phyloP scores from a whole-genome alignment of 2,888 invertebrate species.

The Lycophotia porphyrea region DNA sequence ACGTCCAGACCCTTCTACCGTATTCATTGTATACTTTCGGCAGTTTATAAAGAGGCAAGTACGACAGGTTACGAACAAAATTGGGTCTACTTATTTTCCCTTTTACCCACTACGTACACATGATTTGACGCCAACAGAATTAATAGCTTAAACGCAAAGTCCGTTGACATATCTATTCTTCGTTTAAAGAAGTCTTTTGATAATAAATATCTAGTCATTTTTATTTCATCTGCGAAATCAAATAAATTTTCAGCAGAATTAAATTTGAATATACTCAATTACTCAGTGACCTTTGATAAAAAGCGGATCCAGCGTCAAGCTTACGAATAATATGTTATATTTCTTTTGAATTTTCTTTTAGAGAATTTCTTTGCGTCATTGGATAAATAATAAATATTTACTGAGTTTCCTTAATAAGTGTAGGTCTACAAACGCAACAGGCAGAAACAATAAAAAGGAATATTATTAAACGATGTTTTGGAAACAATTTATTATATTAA shows the following conservation, averaged over 20 bases:
- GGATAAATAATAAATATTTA: constrained; percentile 1
- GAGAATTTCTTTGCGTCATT: background rate
- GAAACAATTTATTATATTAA: constrained; percentile 1
- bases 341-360: background rate
- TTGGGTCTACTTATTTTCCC: too few relatives aligned
- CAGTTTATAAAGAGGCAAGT: too few relatives aligned
- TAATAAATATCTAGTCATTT: background rate
- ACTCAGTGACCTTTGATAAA: constrained; percentile 11
- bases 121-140: background rate
- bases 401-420: constrained; percentile 8
- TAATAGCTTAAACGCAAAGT: background rate
- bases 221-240: background rate
- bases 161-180: background rate
- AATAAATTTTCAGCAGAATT: background rate
- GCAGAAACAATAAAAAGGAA: background rate
- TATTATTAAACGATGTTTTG: background rate
- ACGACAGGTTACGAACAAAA: too few relatives aligned
- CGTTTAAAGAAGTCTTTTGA: background rate
- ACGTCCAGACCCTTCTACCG: too few relatives aligned
- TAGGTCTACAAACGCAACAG: background rate
- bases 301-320: background rate
- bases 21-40: too few relatives aligned
- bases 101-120: background rate
- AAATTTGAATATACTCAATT: constrained; percentile 1
- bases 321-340: background rate